Evolutionary conservation across 2,113 vertebrate species (phyloP).

Genomic region (Prionailurus bengalensis): DNA sequence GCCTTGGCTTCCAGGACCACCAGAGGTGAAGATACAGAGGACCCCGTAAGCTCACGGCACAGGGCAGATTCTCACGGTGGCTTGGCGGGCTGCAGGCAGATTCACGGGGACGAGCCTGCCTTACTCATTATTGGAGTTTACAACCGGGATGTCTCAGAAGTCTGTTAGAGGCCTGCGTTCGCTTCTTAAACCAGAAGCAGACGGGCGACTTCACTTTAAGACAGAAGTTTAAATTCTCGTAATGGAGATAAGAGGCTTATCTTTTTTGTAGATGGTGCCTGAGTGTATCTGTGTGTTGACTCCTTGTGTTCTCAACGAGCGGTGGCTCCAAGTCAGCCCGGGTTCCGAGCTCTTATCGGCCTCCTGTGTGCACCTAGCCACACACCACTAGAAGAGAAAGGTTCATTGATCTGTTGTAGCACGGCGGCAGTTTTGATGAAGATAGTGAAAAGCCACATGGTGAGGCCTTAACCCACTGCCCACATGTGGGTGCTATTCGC

Average conservation of each 20-base stretch:
- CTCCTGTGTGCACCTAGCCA: accelerated
- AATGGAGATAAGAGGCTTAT: constrained; percentile 67
- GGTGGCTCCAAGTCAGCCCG: background rate
- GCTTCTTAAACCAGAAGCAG: constrained; percentile 54
- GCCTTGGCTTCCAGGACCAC: background rate
- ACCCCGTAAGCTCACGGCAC: accelerated
- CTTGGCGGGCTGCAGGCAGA: accelerated
- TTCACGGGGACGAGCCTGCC: background rate
- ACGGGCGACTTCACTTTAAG: constrained; percentile 53
- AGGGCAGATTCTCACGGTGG: accelerated
- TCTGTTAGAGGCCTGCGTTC: constrained; percentile 3
- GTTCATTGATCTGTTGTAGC: background rate
- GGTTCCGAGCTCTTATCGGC: background rate
- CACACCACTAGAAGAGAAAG: background rate
- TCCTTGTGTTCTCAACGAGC: background rate
- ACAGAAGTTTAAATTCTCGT: constrained; percentile 58
- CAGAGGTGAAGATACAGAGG: accelerated
- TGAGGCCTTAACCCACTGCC: background rate
- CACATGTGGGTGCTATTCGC: accelerated
- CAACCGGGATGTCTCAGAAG: constrained; percentile 54
- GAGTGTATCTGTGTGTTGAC: background rate
- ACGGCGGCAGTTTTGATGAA: background rate
- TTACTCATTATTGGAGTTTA: background rate
- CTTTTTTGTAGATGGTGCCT: background rate
- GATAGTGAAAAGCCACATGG: background rate